Base-by-base conservation (phyloP, 2,888 invertebrate species). In the Leptothorax acervorum region DNA sequence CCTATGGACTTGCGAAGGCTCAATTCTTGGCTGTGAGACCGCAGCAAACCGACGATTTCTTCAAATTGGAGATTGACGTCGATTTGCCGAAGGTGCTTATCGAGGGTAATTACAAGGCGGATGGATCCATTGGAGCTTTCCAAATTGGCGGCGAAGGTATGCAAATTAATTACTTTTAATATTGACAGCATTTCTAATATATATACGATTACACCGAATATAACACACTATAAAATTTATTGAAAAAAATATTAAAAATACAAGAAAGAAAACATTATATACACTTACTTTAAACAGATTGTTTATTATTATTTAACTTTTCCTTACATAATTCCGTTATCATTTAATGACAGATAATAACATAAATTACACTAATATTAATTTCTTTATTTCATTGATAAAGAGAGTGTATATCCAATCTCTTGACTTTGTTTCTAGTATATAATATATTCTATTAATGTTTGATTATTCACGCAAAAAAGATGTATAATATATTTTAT, bases 101-200 rank as follows among this genome's bases (percentile, higher is more conserved):
- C 3, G 96, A 95, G 71, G 97, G 97, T 4, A 94, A 95, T 45
- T 97, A 96, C 93, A 95, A 96, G 89, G 97, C 96, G 0, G 96
- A 96, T 85, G 97, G 97, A 18, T 95, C 95, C 55, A 95, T 97
- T 82, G 97, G 96, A 86, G 95, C 96, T 12, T 95, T 97, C 87
- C 96, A 96, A 88, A 92, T 97, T 85, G 95, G 96, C 83, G 97
- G 97, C 45, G 96, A 97, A 96, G 95, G 97, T 97, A 94, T n/a
- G 31, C 2, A 28, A 75, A 45, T 55, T 65, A 55, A 39, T 15
- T 66, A 48, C 12, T 39, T 39, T 12, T 35, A 31, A n/a, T 35
- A 35, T 6, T 28, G n/a, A 45, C n/a, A 39, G 8, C 48, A 51
- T 39, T 63, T 63, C 4, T n/a, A 35, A 35, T 62, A 15, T 48